phyloP scores from a whole-genome alignment of 1,140 invertebrate species.

The Zaprionus nigranus region DNA sequence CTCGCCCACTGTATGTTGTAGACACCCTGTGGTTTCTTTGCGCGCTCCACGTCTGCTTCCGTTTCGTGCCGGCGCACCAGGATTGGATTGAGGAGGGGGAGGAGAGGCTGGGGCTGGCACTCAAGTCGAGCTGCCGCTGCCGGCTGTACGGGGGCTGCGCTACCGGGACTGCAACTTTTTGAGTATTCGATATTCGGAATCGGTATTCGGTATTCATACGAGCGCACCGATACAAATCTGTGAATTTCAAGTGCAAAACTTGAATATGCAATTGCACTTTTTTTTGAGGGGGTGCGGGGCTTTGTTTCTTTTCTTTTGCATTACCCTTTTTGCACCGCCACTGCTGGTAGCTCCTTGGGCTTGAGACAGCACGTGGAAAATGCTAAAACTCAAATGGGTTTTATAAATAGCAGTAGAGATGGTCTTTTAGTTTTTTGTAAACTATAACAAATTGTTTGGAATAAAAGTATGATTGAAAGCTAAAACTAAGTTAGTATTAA shows the following conservation, averaged over 20 bases:
- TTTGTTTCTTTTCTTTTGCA: background rate
- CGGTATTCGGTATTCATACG: slow-evolving; percentile 62
- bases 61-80: slow-evolving; percentile 47
- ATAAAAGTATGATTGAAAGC: background rate
- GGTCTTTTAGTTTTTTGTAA: background rate
- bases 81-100: background rate
- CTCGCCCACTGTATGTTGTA: slow-evolving; percentile 62
- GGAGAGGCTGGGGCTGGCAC: background rate
- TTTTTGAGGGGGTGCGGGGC: slow-evolving; percentile 38
- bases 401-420: background rate
- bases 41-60: slow-evolving; percentile 55
- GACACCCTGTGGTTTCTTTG: slow-evolving; percentile 75
- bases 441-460: background rate
- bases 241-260: slow-evolving; percentile 81
- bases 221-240: slow-evolving; percentile 73
- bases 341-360: slow-evolving; percentile 24
- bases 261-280: slow-evolving; percentile 80
- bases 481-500: too few relatives aligned
- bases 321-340: slow-evolving; percentile 4
- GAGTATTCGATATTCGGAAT: slow-evolving; percentile 65
- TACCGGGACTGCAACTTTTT: slow-evolving; percentile 41
- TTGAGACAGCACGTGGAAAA: slow-evolving; percentile 20
- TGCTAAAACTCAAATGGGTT: slow-evolving; percentile 22
- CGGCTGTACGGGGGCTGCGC: background rate
- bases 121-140: slow-evolving; percentile 11